Conservation (phyloP, 2,888 invertebrate species). For the Synergus laeviventris region DNA sequence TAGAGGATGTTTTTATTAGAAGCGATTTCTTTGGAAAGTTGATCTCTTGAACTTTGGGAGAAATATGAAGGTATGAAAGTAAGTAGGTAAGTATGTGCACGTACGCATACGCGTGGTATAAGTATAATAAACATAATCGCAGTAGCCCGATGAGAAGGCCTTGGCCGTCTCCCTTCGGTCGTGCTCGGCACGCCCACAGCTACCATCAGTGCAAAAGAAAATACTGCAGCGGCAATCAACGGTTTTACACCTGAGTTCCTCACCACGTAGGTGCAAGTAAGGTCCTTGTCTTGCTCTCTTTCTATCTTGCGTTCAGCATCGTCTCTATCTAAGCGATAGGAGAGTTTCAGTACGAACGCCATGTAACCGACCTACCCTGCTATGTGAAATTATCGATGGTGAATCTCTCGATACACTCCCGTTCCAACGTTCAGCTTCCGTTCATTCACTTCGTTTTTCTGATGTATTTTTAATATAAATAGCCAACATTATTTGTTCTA, state of each 20-base stretch:
- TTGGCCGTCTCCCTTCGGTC: slow-evolving; percentile 73
- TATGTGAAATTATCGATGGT: slow-evolving; percentile 63
- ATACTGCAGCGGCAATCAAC: slow-evolving; percentile 72
- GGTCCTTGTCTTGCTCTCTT: slow-evolving; percentile 43
- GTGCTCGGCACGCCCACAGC: slow-evolving; percentile 73
- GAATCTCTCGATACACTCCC: slow-evolving; percentile 64
- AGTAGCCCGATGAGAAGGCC: slow-evolving; percentile 71
- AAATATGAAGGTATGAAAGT: slow-evolving; percentile 29
- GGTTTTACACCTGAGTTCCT: slow-evolving; percentile 73
- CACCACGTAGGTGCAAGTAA: slow-evolving; percentile 51
- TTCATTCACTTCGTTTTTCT: slow-evolving; percentile 42
- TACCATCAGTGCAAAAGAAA: slow-evolving; percentile 70
- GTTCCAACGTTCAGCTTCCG: slow-evolving; percentile 60
- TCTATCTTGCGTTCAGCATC: slow-evolving; percentile 46
- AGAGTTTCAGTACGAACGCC: slow-evolving; percentile 53
- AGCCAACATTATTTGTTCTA: too few species aligned
- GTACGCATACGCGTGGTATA: slow-evolving; percentile 56
- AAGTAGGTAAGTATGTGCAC: slow-evolving; percentile 56
- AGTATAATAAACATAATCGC: slow-evolving; percentile 73
- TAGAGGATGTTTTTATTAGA: neutral
- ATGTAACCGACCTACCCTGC: slow-evolving; percentile 54
- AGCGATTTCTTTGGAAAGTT: slow-evolving; percentile 12
- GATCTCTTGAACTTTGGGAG: slow-evolving; percentile 26
- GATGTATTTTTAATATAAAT: neutral
- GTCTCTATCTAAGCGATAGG: slow-evolving; percentile 53